phyloP scores from a whole-genome alignment of 2,888 invertebrate species.

The Protonemura montana region DNA sequence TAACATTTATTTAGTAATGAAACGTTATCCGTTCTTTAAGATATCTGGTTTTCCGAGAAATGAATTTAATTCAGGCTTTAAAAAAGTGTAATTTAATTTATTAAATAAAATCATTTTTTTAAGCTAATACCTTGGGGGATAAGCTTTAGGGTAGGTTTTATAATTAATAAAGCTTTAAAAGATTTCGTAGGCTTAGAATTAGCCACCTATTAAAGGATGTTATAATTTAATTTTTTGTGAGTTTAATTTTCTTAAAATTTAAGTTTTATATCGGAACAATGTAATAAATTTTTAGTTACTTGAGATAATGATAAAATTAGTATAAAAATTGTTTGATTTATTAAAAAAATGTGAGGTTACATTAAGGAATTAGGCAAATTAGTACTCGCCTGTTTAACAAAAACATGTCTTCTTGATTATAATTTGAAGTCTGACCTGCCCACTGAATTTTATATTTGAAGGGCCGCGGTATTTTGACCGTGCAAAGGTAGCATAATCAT shows the following conservation, averaged over 20 bases:
- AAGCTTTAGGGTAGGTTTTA: conserved; percentile 62
- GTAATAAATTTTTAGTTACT: conserved; percentile 58
- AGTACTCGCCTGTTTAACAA: conserved; percentile 78
- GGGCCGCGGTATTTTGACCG: conserved; percentile 81
- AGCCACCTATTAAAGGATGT: conserved; percentile 62
- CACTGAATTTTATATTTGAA: conserved; percentile 71
- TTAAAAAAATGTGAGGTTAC: conserved; percentile 56
- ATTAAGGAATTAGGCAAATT: conserved; percentile 71
- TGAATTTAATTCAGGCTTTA: conserved; percentile 67
- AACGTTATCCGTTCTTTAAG: conserved; percentile 71
- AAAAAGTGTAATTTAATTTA: conserved; percentile 52
- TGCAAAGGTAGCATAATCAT: conserved; percentile 84
- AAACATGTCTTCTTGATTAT: conserved; percentile 74
- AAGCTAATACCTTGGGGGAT: conserved; percentile 66
- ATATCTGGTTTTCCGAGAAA: conserved; percentile 64
- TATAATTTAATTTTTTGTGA: conserved; percentile 59
- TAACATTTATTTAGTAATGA: conserved; percentile 69
- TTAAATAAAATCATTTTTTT: conserved; percentile 51
- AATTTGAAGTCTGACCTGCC: conserved; percentile 76
- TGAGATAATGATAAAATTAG: conserved; percentile 54
- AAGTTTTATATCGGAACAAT: conserved; percentile 58
- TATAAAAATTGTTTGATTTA: conserved; percentile 44
- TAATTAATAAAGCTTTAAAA: conserved; percentile 38
- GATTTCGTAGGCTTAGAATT: conserved; percentile 65
- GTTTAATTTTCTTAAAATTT: neutral